Evolutionary conservation across 2,797 vertebrate species (phyloP).

Genomic region (Pipistrellus pipistrellus): DNA sequence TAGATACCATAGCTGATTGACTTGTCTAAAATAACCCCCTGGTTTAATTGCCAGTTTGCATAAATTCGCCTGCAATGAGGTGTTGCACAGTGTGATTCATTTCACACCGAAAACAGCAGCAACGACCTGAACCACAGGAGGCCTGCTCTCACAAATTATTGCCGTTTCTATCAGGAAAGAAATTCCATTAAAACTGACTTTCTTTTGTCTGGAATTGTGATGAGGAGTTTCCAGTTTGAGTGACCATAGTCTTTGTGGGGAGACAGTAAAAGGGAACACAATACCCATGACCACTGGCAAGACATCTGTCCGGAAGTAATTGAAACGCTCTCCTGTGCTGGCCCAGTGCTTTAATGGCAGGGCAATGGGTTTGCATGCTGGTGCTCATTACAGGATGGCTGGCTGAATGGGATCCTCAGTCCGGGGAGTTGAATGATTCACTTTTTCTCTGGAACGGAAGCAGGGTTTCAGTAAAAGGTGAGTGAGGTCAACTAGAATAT

Average conservation of each 20-base stretch:
- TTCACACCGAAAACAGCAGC: slow-evolving; percentile 66
- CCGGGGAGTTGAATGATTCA: neutral
- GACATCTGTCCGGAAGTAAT: slow-evolving; percentile 24
- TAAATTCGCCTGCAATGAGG: slow-evolving; percentile 77
- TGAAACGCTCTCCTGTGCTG: neutral
- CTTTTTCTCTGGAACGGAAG: neutral
- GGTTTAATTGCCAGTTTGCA: slow-evolving; percentile 81
- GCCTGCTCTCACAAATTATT: slow-evolving; percentile 59
- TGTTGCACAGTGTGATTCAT: slow-evolving; percentile 72
- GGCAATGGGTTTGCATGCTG: slow-evolving; percentile 43
- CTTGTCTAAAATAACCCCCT: slow-evolving; percentile 80
- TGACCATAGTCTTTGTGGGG: neutral
- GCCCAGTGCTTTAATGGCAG: neutral
- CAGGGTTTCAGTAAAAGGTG: slow-evolving; percentile 9
- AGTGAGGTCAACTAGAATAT: slow-evolving; percentile 25
- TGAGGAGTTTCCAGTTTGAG: neutral
- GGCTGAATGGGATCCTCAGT: neutral
- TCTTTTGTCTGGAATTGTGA: slow-evolving; percentile 39
- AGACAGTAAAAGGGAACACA: neutral
- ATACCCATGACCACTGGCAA: neutral
- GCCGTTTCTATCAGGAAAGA: slow-evolving; percentile 23
- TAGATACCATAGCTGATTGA: slow-evolving; percentile 80
- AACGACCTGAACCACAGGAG: slow-evolving; percentile 72
- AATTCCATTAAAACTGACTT: slow-evolving; percentile 54
- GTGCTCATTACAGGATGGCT: neutral